Percentiles rank a stretch among this genome's conserved stretches.
Evolutionary conservation across 2,113 vertebrate species (phyloP).

Genomic region (Gallinago media): DNA sequence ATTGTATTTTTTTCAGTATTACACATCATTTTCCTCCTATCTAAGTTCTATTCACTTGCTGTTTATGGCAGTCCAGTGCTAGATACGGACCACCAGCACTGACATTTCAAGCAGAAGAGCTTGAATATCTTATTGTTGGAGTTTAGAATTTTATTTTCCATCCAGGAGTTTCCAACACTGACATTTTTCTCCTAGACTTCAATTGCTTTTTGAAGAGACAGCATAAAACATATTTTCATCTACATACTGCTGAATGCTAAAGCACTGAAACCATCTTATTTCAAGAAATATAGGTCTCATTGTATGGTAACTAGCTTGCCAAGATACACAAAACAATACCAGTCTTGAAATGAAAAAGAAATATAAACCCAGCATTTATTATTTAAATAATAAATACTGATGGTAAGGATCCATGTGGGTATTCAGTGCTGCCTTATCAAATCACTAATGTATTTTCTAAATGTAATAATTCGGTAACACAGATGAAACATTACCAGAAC

Average conservation of each 20-base stretch:
- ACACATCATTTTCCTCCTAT: not conserved
- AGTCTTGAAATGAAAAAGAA: not conserved
- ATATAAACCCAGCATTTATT: not conserved
- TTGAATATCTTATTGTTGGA: constrained; percentile 28
- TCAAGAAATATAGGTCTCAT: not conserved
- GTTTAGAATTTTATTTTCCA: constrained; percentile 46
- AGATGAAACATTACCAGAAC: not conserved
- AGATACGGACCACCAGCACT: not conserved
- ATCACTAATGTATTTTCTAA: not conserved
- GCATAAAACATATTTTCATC: not conserved
- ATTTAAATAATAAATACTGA: not conserved
- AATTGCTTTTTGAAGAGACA: constrained; percentile 5
- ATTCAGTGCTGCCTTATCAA: not conserved
- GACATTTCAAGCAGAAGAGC: constrained; percentile 59
- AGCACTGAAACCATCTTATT: not conserved
- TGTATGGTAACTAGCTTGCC: not conserved
- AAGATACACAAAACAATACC: not conserved
- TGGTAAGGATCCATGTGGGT: not conserved
- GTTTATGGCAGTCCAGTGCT: not conserved
- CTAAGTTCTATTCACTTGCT: not conserved
- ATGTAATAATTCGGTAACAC: not conserved
- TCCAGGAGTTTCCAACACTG: not conserved
- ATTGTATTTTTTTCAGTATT: not conserved
- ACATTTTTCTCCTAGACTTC: not conserved
- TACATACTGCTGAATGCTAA: not conserved